Evolutionary conservation across 1,140 invertebrate genomes (phyloP), one percentile per base, ranked within the genome.

Genomic region (Meloidogyne floridensis): DNA sequence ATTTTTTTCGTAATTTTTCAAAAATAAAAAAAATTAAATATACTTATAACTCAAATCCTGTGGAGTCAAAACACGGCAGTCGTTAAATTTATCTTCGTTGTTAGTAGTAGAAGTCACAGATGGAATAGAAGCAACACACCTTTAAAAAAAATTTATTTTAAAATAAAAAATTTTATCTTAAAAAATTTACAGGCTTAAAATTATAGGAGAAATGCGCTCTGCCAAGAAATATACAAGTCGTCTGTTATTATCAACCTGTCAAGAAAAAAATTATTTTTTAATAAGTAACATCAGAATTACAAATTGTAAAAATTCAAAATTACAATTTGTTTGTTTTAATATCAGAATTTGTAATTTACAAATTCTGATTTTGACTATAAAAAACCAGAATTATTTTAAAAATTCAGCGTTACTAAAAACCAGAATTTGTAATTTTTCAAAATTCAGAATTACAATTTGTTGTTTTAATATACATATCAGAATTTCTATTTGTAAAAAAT

Each of bases 91-190:
- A n/a, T 75, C 82, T 74, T 74, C n/a, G 42, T 88, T 81, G 51
- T 84, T 80, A 7, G 89, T 47, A 3, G 4, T 47, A 0, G 47
- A 47, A 6, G 47, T 47, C 7, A 8, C 87, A 47, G 84, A 80
- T n/a, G 77, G 81, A 77, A 90, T 90, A 13, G 90, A 90, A n/a
- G 91, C 88, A 75, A 91, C 91, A 87, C 92, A 92, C 56, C 92
- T 92, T 32, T 32, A 82, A 76, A 87, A 84, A n/a, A 20, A 59
- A 53, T 2, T 18, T 1, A n/a, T 51, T 7, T 53, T 4, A 9
- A 3, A 32, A 8, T 76, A 53, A 15, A 11, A 7, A 20, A 15
- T 75, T 77, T 20, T 15, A 75, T n/a, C 15, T 32, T 20, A 80
- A 56, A 80, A 81, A 70, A 82, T 74, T 72, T 75, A 72, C 20